Conservation (phyloP, 2,113 vertebrate species). For the Isichthys henryi region DNA sequence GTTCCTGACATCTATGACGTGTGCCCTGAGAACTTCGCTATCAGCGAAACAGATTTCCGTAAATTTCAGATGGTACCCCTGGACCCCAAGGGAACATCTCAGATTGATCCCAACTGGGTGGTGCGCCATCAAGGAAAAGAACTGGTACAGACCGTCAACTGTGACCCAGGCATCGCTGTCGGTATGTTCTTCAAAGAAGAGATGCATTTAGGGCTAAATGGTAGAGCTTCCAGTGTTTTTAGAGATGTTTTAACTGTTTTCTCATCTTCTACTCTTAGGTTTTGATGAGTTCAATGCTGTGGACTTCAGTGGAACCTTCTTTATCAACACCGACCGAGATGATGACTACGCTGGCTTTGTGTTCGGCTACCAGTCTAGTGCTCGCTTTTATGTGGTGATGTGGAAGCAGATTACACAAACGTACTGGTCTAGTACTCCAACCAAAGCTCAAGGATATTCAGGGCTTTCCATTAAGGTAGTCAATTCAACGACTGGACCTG, state of each 20-base stretch:
- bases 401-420: constrained; percentile 99
- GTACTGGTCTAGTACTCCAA: constrained; percentile 88
- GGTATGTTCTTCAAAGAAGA: constrained; percentile 60
- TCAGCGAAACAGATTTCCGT: constrained; percentile 94
- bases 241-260: constrained; percentile 17
- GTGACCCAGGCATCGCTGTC: constrained; percentile 93
- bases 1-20: constrained; percentile 88
- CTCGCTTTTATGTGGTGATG: constrained; percentile 97
- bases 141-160: constrained; percentile 96
- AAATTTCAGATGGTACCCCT: constrained; percentile 98
- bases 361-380: constrained; percentile 96
- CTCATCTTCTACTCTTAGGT: constrained; percentile 55
- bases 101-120: constrained; percentile 98
- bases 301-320: constrained; percentile 98
- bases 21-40: constrained; percentile 91
- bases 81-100: constrained; percentile 93
- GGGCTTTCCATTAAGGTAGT: constrained; percentile 96
- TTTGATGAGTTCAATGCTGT: constrained; percentile 95
- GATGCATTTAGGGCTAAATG: background rate
- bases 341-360: constrained; percentile 97
- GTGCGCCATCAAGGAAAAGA: constrained; percentile 98
- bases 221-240: background rate
- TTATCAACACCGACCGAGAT: constrained; percentile 94
- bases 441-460: constrained; percentile 90
- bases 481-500: constrained; percentile 95